A percentile compares a stretch with the other conserved stretches of the same genome.
phyloP scores from a whole-genome alignment of 2,888 invertebrate genomes.

The Himalopsyche anomala region DNA sequence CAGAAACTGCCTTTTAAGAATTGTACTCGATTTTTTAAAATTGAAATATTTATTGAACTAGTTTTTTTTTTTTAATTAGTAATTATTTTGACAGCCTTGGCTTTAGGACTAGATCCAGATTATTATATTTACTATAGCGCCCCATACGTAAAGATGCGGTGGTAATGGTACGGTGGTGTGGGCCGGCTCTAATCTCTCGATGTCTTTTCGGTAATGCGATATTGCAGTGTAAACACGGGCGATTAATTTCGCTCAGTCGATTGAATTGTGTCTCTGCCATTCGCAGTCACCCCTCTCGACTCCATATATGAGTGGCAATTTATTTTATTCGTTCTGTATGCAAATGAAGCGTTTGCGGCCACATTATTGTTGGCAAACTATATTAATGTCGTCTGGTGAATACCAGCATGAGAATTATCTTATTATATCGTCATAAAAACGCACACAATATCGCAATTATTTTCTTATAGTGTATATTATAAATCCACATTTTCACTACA shows the following conservation, averaged over 20 bases:
- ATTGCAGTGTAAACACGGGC: constrained; percentile 51
- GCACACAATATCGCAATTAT: too few species aligned
- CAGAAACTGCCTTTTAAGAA: neutral
- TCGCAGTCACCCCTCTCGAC: constrained; percentile 46
- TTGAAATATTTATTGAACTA: constrained; percentile 16
- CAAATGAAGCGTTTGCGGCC: constrained; percentile 38
- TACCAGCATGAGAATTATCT: too few species aligned
- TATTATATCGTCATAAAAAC: too few species aligned
- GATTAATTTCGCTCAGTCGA: constrained; percentile 49
- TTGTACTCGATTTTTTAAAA: neutral
- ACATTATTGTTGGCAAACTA: too few species aligned
- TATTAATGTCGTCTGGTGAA: too few species aligned
- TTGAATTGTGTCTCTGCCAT: constrained; percentile 37
- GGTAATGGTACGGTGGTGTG: neutral
- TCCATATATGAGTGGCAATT: constrained; percentile 51
- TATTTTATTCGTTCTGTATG: constrained; percentile 49
- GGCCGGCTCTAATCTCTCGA: constrained; percentile 44
- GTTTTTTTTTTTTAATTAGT: constrained; percentile 8
- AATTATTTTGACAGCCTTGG: neutral
- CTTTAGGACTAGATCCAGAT: constrained; percentile 19
- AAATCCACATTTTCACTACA: too few species aligned
- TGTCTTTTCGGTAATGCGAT: constrained; percentile 57
- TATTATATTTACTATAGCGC: constrained; percentile 4
- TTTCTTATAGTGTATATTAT: too few species aligned
- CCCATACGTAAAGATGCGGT: neutral